A percentile compares a stretch with the other conserved stretches of the same genome.
These are phyloP conservation scores for Blastobasis lacticolella DNA, from an alignment of 2,888 invertebrate genomes.

Conservation along the genomic window DNA sequence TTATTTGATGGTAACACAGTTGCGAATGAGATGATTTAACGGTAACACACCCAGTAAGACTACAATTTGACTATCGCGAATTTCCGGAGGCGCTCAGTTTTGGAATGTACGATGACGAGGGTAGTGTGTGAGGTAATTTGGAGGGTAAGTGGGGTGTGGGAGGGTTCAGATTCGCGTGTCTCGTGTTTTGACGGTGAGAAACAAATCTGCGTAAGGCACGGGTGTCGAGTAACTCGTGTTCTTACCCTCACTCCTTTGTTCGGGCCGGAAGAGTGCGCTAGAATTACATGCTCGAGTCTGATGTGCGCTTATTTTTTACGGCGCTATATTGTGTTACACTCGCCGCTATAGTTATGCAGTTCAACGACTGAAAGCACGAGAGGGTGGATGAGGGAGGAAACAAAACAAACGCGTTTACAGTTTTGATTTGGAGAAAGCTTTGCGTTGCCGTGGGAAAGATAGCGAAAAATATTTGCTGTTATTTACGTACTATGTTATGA, in stretches of 20 bases:
- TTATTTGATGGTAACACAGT: conserved; percentile 63
- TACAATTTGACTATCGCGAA: conserved; percentile 75
- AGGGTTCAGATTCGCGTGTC: conserved; percentile 46
- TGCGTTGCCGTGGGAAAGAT: conserved; percentile 28
- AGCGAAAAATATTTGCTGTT: too few relatives aligned
- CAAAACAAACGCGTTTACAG: conserved; percentile 60
- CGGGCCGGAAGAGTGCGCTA: conserved; percentile 73
- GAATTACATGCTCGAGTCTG: conserved; percentile 74
- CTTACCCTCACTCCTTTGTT: conserved; percentile 74
- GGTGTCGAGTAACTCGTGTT: conserved; percentile 75
- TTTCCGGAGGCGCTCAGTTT: conserved; percentile 56
- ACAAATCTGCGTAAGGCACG: conserved; percentile 73
- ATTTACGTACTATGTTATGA: too few relatives aligned
- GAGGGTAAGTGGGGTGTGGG: conserved; percentile 33
- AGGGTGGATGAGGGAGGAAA: conserved; percentile 53
- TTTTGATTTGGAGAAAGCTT: conserved; percentile 36
- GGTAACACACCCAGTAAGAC: conserved; percentile 66
- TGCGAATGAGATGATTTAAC: conserved; percentile 68
- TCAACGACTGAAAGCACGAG: conserved; percentile 68
- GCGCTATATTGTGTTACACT: conserved; percentile 67
- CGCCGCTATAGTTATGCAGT: conserved; percentile 65
- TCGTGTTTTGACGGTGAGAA: conserved; percentile 46
- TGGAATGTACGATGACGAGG: conserved; percentile 46
- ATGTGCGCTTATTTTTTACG: conserved; percentile 75
- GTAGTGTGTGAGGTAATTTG: conserved; percentile 35